Evolutionary conservation across 2,888 invertebrate species (phyloP), one percentile per base, ranked within the genome.

Genomic region (Pyrgus malvae): DNA sequence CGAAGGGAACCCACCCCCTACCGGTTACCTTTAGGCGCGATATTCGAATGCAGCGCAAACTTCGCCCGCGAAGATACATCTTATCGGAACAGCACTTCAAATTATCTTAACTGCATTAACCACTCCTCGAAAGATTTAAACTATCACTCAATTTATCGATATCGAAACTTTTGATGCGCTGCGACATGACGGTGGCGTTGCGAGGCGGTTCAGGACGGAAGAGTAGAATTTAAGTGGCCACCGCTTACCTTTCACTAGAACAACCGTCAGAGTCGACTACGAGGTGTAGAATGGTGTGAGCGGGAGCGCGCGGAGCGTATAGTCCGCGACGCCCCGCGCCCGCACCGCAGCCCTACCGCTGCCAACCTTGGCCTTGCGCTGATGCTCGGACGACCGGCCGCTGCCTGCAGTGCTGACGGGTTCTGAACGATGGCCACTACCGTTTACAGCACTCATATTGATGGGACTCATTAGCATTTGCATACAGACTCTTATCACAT

Each of bases 181-280:
- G 75, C 64, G 64, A 65, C 66, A 64, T 62, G 64, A 68, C 62
- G 69, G 67, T 62, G 66, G 65, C 67, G 59, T 67, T 62, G 53
- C 41, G 57, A 51, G 57, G 48, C 55, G 58, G 45, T 37, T 57
- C 45, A 55, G 55, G 72, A 69, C 70, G 75, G 70, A 72, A 75
- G 66, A 78, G 68, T 69, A 70, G 63, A 69, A 72, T 74, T 68
- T 59, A 64, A 80, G 70, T 72, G 74, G 78, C 80, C 83, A 82
- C 85, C 78, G 86, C 90, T 90, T 90, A 90, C 90, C 90, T 90
- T 86, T 78, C 82, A 79, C 87, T 88, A 80, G 86, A 74, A 90
- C 90, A 88, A 90, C 90, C 89, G 89, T 89, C 78, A 84, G 80
- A 87, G 86, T 84, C 89, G 86, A 89, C 90, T 90, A 89, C 90